Base-by-base conservation (phyloP, 92 coral and sea anemone species). In the Muricea muricata region DNA sequence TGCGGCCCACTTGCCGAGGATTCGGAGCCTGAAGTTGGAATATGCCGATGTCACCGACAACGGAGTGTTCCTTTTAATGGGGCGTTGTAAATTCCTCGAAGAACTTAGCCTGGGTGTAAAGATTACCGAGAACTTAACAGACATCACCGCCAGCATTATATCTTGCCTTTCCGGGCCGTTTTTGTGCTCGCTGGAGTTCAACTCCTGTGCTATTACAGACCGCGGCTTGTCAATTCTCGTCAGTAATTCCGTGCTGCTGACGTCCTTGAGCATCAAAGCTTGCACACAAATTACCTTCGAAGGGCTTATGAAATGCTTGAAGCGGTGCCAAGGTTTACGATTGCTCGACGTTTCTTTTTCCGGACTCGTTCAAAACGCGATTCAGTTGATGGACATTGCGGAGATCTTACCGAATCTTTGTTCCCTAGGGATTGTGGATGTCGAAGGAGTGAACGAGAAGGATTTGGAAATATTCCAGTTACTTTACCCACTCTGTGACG, bases 161-260 rank as follows among this genome's bases (percentile, higher is more conserved):
- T 97, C 97, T 0, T 90, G 93, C 45, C 94, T 86, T 81, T 95
- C 98, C 30, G 89, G 92, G 24, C 97, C 91, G 39, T 80, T 90
- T 63, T 91, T 97, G 66, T 88, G 95, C 74, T 87, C 94, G 3
- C 83, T 97, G 17, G 98, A 95, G n/a, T 86, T 97, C 25, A 95
- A 93, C n/a, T 97, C 93, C 75, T 97, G 98, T 1, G 94, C 93
- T 10, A 94, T 97, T 7, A 93, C 98, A 26, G 95, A 97, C 88
- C 91, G 91, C 33, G 99, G 99, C 18, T 87, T 97, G 11, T 93
- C 87, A 31, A 90, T 93, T 30, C 94, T 97, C 31, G 93, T 94
- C 40, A 93, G 72, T 47, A 97, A 90, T 73, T 90, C 97, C 33
- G 93, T 92, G 2, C 91, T 94, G 9, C 34, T 78, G 33, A 87